Percentiles rank a stretch among this genome's conserved stretches.
Evolutionary conservation across 2,113 vertebrate species (phyloP).

Genomic region (Sorex fumeus): DNA sequence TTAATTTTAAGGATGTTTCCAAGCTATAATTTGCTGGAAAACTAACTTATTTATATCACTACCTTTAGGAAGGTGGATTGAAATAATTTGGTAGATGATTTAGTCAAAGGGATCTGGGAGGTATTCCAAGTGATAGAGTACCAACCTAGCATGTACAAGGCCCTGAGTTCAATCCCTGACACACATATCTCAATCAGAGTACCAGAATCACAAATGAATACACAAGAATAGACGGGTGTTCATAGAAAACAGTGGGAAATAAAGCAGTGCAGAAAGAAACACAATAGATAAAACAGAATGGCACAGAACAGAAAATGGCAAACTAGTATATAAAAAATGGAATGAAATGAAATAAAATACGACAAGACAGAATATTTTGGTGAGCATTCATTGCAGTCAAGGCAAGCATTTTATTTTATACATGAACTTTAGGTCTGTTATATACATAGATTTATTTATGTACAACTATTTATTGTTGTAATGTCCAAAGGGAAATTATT

Average conservation of each 20-base stretch:
- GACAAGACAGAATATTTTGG: background rate
- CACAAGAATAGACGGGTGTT: background rate
- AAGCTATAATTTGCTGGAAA: background rate
- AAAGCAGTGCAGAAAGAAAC: background rate
- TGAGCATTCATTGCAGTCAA: background rate
- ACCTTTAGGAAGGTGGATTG: background rate
- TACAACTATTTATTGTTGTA: background rate
- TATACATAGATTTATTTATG: background rate
- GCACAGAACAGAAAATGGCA: background rate
- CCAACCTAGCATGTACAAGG: too few relatives aligned
- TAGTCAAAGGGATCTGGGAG: too few relatives aligned
- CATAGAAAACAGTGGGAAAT: conserved; percentile 10
- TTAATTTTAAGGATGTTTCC: background rate
- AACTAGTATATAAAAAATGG: background rate
- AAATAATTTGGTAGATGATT: background rate
- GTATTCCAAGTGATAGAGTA: too few relatives aligned
- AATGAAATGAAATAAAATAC: background rate
- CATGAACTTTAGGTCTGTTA: background rate
- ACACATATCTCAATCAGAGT: too few relatives aligned
- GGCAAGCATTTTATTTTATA: background rate
- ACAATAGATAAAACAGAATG: background rate
- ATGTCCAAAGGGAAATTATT: background rate
- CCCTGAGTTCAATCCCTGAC: too few relatives aligned
- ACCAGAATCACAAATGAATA: background rate
- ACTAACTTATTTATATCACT: conserved; percentile 34